These are phyloP conservation scores for Eueremaeus valkanovi DNA, from an alignment of 2,888 invertebrate species.

Conservation along the genomic window DNA sequence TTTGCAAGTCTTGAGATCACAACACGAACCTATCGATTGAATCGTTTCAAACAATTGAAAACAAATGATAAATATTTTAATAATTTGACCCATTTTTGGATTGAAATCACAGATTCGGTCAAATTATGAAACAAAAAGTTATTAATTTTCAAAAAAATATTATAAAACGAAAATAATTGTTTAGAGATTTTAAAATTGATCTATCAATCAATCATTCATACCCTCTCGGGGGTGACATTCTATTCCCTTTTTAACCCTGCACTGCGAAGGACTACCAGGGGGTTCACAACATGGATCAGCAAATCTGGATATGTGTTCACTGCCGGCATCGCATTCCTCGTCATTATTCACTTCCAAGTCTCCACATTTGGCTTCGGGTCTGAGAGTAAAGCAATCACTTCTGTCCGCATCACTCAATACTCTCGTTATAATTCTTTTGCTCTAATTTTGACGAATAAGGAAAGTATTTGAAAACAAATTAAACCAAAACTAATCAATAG, in stretches of 20 bases:
- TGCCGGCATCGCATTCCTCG: background rate
- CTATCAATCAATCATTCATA: background rate
- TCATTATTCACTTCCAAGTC: background rate
- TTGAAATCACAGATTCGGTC: too few relatives aligned
- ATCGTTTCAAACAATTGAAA: background rate
- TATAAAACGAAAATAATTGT: too few relatives aligned
- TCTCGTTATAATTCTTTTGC: background rate
- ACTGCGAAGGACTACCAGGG: background rate
- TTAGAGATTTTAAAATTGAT: too few relatives aligned
- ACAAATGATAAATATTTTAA: background rate
- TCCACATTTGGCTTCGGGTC: background rate
- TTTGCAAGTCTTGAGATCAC: background rate
- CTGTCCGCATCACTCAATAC: background rate
- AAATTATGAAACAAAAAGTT: too few relatives aligned
- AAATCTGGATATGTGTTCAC: background rate
- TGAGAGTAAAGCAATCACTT: background rate
- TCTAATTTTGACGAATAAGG: background rate
- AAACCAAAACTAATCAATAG: too few relatives aligned
- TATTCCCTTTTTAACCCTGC: background rate
- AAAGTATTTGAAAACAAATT: background rate
- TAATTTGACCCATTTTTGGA: background rate
- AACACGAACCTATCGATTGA: background rate
- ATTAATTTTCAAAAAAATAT: too few relatives aligned
- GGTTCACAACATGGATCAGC: constrained; percentile 8
- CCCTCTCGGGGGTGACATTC: background rate